Evolutionary conservation across 2,888 invertebrate genomes (phyloP).

Genomic region (Thymelicus acteon): DNA sequence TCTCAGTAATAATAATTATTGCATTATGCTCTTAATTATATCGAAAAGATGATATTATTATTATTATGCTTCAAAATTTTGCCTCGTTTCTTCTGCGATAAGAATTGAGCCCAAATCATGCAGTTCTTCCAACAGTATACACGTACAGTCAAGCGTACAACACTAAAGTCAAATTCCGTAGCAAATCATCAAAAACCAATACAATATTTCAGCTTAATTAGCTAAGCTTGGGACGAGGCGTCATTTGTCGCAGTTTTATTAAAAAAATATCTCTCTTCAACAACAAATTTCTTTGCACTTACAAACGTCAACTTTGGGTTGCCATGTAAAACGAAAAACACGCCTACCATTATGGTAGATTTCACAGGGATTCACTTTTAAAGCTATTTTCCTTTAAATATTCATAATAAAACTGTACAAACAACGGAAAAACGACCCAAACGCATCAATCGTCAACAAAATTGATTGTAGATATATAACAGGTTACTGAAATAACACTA

Average conservation of each 20-base stretch:
- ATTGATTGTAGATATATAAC: constrained; percentile 74
- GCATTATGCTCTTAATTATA: too few species aligned
- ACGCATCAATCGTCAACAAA: constrained; percentile 61
- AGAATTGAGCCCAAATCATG: too few species aligned
- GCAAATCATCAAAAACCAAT: constrained; percentile 30
- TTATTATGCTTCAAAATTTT: too few species aligned
- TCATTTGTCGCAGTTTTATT: constrained; percentile 19
- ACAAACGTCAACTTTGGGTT: neutral
- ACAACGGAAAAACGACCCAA: constrained; percentile 15
- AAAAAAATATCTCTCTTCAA: neutral
- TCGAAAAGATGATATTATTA: too few species aligned
- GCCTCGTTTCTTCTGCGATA: too few species aligned
- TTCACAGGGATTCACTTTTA: constrained; percentile 12
- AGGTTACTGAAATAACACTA: constrained; percentile 76
- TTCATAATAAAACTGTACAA: constrained; percentile 23
- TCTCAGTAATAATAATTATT: too few species aligned
- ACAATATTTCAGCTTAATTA: constrained; percentile 26
- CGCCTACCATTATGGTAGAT: constrained; percentile 26
- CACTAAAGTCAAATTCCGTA: constrained; percentile 1
- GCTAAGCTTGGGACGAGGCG: constrained; percentile 20
- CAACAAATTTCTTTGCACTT: neutral
- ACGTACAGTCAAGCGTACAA: neutral
- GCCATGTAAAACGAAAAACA: constrained; percentile 22
- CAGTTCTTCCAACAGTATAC: too few species aligned
- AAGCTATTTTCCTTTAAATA: constrained; percentile 3